Conservation (phyloP, 1,140 invertebrate species). For the Drosophila ambigua region DNA sequence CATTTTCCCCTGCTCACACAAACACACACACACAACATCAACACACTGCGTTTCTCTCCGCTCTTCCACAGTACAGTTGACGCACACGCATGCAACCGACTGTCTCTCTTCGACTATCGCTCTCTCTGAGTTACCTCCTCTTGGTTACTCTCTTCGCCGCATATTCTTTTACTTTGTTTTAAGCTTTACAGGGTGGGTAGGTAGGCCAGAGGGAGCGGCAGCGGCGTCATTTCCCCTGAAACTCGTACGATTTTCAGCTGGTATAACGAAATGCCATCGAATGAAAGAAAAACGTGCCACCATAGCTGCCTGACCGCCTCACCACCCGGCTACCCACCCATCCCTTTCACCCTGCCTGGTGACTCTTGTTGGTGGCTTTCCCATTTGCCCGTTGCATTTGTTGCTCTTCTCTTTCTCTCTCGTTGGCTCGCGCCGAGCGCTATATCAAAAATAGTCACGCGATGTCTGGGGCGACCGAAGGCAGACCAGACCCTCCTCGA, state of each 20-base stretch:
- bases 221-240: conserved; percentile 72
- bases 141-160: conserved; percentile 60
- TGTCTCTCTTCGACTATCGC: conserved; percentile 19
- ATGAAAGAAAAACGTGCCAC: conserved; percentile 70
- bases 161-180: conserved; percentile 54
- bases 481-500: conserved; percentile 3
- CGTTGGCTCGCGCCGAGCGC: background rate
- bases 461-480: conserved; percentile 39
- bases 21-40: background rate
- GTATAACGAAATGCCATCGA: conserved; percentile 66
- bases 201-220: conserved; percentile 7
- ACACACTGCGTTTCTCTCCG: conserved; percentile 5
- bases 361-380: conserved; percentile 12
- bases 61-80: conserved; percentile 53
- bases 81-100: conserved; percentile 17
- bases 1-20: conserved; percentile 8
- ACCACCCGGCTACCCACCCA: conserved; percentile 21
- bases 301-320: conserved; percentile 41
- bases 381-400: conserved; percentile 10
- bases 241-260: conserved; percentile 80
- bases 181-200: conserved; percentile 25
- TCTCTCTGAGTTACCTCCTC: conserved; percentile 16
- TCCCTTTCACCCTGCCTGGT: conserved; percentile 20
- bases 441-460: conserved; percentile 67
- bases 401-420: conserved; percentile 18